These are phyloP conservation scores for Cynocephalus volans DNA, from an alignment of 2,113 vertebrate species.

Conservation along the genomic window DNA sequence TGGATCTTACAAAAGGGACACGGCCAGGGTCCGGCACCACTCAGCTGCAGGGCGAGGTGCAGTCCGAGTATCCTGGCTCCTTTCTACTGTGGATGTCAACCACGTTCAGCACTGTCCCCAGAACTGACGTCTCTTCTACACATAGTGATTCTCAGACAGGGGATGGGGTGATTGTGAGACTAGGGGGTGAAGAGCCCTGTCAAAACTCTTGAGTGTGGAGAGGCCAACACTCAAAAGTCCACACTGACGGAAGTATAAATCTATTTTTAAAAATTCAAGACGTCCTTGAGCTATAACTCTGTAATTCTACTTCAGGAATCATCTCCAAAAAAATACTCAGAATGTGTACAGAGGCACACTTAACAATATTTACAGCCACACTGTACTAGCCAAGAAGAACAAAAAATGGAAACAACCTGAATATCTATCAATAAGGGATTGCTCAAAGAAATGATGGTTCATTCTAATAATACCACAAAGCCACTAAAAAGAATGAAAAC, in stretches of 20 bases:
- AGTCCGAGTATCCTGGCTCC: too few species aligned
- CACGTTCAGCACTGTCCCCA: rapidly evolving
- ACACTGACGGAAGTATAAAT: background rate
- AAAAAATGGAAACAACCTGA: background rate
- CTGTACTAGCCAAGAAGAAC: background rate
- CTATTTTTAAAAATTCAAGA: background rate
- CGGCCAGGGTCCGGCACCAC: rapidly evolving
- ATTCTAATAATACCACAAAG: background rate
- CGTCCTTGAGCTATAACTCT: background rate
- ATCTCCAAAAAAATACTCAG: background rate
- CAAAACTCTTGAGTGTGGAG: background rate
- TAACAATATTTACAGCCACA: background rate
- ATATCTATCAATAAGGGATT: background rate
- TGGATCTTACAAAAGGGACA: background rate
- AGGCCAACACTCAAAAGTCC: background rate
- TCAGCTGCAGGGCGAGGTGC: background rate
- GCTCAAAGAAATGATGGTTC: background rate
- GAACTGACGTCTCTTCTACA: background rate
- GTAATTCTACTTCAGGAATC: background rate
- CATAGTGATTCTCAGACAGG: background rate
- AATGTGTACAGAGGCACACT: background rate
- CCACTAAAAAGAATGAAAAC: background rate
- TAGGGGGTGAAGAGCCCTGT: background rate
- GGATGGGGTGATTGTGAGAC: background rate
- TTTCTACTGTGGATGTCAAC: background rate